Conservation (phyloP, 2,888 invertebrate species). For the Podotricha telesiphe region DNA sequence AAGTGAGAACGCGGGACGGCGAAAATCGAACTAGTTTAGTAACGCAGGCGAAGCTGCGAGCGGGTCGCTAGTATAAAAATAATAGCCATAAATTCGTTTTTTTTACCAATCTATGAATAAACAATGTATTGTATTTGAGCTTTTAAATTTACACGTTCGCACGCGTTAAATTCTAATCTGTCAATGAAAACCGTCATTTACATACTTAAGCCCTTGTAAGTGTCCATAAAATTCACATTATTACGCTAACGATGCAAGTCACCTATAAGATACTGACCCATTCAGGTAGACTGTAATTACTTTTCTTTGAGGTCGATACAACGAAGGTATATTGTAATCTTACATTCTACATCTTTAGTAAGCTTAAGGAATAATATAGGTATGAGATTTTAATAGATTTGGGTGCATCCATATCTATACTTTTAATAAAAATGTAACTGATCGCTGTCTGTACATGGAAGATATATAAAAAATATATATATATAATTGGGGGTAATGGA, state of each 20-base stretch:
- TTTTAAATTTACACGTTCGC: conserved; percentile 6
- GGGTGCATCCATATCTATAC: too few relatives aligned
- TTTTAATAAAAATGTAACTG: too few relatives aligned
- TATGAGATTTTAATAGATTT: too few relatives aligned
- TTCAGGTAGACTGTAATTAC: conserved; percentile 27
- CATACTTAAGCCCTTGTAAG: conserved; percentile 19
- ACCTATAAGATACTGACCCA: conserved; percentile 24
- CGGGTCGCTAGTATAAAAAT: too few relatives aligned
- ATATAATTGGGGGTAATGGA: too few relatives aligned
- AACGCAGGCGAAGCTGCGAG: too few relatives aligned
- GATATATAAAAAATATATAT: too few relatives aligned
- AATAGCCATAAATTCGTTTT: too few relatives aligned
- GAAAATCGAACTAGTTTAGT: too few relatives aligned
- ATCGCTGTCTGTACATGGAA: too few relatives aligned
- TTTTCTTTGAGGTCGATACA: neutral
- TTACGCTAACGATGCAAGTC: conserved; percentile 25
- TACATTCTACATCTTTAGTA: neutral
- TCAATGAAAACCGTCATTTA: conserved; percentile 24
- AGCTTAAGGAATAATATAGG: neutral
- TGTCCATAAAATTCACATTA: conserved; percentile 30
- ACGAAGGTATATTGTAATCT: neutral
- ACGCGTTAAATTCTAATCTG: conserved; percentile 21
- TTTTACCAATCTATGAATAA: too few relatives aligned
- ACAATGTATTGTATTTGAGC: conserved; percentile 17
- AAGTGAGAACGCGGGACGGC: too few relatives aligned